Base-by-base conservation (phyloP, 1,140 invertebrate genomes). In the Polyergus mexicanus region DNA sequence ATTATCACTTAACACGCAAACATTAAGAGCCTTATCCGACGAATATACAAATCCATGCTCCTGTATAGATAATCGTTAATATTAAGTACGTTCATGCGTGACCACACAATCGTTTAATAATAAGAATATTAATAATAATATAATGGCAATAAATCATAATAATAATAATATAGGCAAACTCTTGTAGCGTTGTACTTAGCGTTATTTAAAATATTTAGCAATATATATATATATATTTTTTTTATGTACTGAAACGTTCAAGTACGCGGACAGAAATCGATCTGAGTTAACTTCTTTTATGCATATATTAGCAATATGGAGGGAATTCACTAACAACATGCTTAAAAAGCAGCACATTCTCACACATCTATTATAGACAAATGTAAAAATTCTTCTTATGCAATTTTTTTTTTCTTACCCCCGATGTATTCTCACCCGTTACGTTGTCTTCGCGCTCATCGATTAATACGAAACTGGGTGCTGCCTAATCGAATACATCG, bases 311-410 rank as follows among this genome's bases (percentile, higher is more conserved):
- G 93, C 89, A 94, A 92, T 92, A 94, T 95, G 94, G 94, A 95
- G 94, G 94, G 94, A 95, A 94, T 95, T 93, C 88, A 92, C 94
- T 94, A 95, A 95, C 92, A 94, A 94, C 91, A 91, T 94, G 92
- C 90, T 92, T 91, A 89, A 92, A 91, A 89, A 92, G 90, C 89
- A 90, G 85, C 93, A 83, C 68, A 93, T 92, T 91, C 92, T 92
- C 92, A 89, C 92, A 92, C 90, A 91, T 88, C 91, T 94, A 94
- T 94, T 94, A 94, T 94, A 93, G 94, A 94, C 92, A 93, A 94
- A 95, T 94, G 92, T 94, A 94, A 94, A 94, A 94, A 94, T 63
- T 92, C 74, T 89, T 90, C 84, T 85, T 88, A 87, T 88, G 66
- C 89, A 87, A 87, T 69, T 68, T 88, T 69, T 84, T 75, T 74